phyloP scores from a whole-genome alignment of 2,888 invertebrate genomes.

The Mamestra brassicae region DNA sequence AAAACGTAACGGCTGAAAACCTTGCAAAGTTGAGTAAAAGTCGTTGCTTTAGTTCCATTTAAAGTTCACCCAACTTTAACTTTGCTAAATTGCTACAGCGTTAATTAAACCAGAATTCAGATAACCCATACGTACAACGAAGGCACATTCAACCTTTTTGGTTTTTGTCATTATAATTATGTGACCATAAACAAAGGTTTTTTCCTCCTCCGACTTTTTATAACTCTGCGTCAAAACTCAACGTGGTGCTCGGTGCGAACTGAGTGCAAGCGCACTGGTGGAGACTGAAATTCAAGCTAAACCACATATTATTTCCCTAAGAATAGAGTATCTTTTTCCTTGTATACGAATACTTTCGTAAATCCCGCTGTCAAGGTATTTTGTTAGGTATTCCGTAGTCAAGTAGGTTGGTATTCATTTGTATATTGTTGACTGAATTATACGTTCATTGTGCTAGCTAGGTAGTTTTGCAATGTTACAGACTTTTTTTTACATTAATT shows the following conservation, averaged over 20 bases:
- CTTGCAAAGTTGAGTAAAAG: background rate
- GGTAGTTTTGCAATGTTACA: constrained; percentile 58
- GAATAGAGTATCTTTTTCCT: constrained; percentile 37
- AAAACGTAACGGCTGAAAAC: constrained; percentile 7
- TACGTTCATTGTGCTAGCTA: constrained; percentile 45
- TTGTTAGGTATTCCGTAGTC: constrained; percentile 42
- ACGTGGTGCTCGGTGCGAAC: constrained; percentile 72
- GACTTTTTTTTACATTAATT: constrained; percentile 55
- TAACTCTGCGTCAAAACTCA: constrained; percentile 52
- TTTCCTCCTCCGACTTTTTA: constrained; percentile 51
- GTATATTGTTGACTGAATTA: constrained; percentile 46
- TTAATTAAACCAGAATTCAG: background rate
- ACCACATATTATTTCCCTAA: background rate
- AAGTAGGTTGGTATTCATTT: constrained; percentile 46
- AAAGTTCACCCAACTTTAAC: constrained; percentile 17
- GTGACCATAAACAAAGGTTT: constrained; percentile 19
- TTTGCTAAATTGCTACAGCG: background rate
- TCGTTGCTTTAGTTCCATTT: background rate
- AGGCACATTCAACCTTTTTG: background rate
- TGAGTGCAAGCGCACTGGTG: constrained; percentile 77
- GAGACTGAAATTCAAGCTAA: constrained; percentile 32
- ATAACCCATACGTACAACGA: constrained; percentile 4
- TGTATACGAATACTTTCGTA: constrained; percentile 42
- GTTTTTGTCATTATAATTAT: constrained; percentile 24
- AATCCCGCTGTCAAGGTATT: constrained; percentile 54